Base-by-base conservation (phyloP, 1,140 invertebrate species). In the Drosophila setifemur region DNA sequence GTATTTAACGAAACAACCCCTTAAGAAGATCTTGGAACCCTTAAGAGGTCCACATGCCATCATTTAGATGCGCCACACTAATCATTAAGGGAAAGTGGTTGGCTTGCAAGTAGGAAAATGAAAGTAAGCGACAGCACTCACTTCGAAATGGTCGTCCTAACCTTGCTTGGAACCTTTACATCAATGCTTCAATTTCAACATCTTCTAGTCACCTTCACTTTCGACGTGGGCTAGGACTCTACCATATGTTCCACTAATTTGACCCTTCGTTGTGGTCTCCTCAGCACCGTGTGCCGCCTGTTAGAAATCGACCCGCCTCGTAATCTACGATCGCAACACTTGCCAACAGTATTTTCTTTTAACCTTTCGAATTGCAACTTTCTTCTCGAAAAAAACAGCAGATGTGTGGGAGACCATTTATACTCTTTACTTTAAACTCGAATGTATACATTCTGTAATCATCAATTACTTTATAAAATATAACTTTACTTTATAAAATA, bases 51-150 rank as follows among this genome's bases (percentile, higher is more conserved):
- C 67, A 72, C 74, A 73, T 85, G 69, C 50, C 69, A 49, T 57
- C 79, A 79, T 86, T 85, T 85, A 85, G 74, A 55, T 49, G 49
- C 68, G 70, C 69, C 69, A 61, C 54, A 69, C 70, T 16, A 63
- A 48, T 52, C 53, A 74, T 43, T 50, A 42, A 58, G 18, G 33
- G 28, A 79, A 66, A 79, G 57, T 78, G 47, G 53, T 69, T 68
- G 45, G 37, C 58, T 53, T 54, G 37, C 52, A 31, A 37, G 48
- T 23, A 35, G 21, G 47, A 83, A 83, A 83, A 68, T 47, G 81
- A 85, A 86, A 85, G 81, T 86, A 75, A 79, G 58, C 44, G 25
- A 33, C 44, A 48, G 73, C 44, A 64, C 68, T 19, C 11, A 28
- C 11, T 19, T 29, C 11, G 29, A 53, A 31, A 16, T 35, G 31